Evolutionary conservation across 2,888 invertebrate species (phyloP), one percentile per base, ranked within the genome.

Genomic region (Rugalucina vietnamica): DNA sequence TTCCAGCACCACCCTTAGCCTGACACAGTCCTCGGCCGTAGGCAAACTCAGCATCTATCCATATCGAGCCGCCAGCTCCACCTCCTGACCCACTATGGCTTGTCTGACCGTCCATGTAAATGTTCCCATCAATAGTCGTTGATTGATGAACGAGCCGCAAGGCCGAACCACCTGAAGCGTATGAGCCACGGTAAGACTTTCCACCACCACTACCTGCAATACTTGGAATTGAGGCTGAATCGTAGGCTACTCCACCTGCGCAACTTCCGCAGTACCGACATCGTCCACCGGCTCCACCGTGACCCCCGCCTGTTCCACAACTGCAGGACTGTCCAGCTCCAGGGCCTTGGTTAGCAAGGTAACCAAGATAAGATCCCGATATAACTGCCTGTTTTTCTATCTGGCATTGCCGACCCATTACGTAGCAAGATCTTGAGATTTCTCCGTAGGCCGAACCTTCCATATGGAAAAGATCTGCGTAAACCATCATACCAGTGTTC

Each of bases 161-260:
- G 12, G 90, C 90, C 1, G 89, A 85, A 0, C 91, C 91, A 34
- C 91, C 91, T 12, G 73, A 74, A 37, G 88, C 91, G 10, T 76
- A 81, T 8, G 24, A 18, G 24, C 85, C 88, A 70, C 86, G 77
- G 10, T 65, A 34, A 77, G 91, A 91, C 10, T 36, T 73, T 8
- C 90, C 91, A 37, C 91, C 92, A 27, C 92, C 92, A 86, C 91
- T 91, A 32, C 92, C 92, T 29, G 90, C 85, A 14, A 74, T 27
- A 29, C 49, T 43, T 21, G 92, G 92, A 1, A 86, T 43, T 76
- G 75, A 79, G 10, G 70, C 36, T 43, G 57, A 43, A 21, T 71
- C 60, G 37, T 84, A 72, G 18, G 50, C 73, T 10, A 36, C 2
- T 34, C 84, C 50, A 36, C 82, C 76, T 24, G 34, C n/a, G 73